Evolutionary conservation across 2,113 vertebrate genomes (phyloP), one percentile per base, ranked within the genome.

Genomic region (Vulpes vulpes): DNA sequence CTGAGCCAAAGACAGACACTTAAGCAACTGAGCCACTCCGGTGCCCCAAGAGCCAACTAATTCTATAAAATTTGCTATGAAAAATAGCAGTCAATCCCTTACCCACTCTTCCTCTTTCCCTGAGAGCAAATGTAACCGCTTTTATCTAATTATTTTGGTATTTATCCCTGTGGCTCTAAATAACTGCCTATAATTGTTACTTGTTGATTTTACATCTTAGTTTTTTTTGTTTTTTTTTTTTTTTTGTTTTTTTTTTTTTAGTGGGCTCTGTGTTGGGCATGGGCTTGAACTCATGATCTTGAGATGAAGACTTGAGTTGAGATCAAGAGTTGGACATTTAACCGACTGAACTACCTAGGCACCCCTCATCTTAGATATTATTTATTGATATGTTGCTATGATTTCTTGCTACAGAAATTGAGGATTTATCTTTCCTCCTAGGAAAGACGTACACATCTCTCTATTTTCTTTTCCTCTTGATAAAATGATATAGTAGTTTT

Each of bases 351-450:
- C 30, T 15, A 32, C 64, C 14, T 14, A 32, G 30, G 64, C 30
- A 32, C 30, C 30, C 64, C 30, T 53, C 27, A 73, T 55, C 38
- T n/a, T 73, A 78, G 59, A 20, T 84, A 27, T 85, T 43, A 59
- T 67, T 90, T 83, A 76, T 93, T 83, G 35, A 73, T 38, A 73
- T 22, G 69, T 23, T 38, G 69, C 35, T 73, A 73, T 38, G n/a
- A n/a, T 82, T 74, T 65, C 27, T 92, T 81, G 49, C 17, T 93
- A n/a, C 69, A 62, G 78, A 96, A 69, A 60, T 60, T 65, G 51
- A 43, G 53, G 51, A 53, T 83, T 84, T 74, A 43, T 83, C 1
- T 15, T 84, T 74, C 84, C 30, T 83, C 16, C 17, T 78, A n/a
- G 20, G 84, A 59, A 19, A n/a, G 23, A 38, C 35, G 43, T 43